phyloP scores from a whole-genome alignment of 1,140 invertebrate species.

The Zaprionus taronus region DNA sequence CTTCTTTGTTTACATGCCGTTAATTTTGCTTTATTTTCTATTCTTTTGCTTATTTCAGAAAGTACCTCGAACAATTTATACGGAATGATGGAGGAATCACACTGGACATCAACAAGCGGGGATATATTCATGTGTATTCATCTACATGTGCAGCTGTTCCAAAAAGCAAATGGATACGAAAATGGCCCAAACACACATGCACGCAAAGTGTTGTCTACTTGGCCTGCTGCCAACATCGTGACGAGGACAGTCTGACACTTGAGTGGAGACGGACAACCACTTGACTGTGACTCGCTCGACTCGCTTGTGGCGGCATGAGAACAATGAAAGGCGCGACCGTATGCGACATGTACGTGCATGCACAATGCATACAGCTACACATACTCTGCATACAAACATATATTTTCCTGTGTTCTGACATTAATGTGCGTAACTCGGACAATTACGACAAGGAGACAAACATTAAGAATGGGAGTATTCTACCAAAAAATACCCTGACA shows the following conservation, averaged over 20 bases:
- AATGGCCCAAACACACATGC: conserved; percentile 20
- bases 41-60: no score
- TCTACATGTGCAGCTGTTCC: conserved; percentile 28
- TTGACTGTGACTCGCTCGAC: conserved; percentile 68
- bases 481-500: not conserved
- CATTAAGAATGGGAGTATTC: not conserved
- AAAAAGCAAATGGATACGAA: conserved; percentile 27
- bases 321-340: conserved; percentile 37
- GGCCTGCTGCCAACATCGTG: conserved; percentile 25
- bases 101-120: conserved; percentile 4
- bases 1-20: no score
- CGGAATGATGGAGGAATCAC: conserved; percentile 7
- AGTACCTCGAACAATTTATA: not conserved
- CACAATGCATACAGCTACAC: not conserved
- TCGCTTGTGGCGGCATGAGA: conserved; percentile 24
- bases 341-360: conserved; percentile 27
- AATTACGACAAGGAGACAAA: conserved; percentile 64
- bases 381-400: conserved; percentile 11
- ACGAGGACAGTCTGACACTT: conserved; percentile 70
- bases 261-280: conserved; percentile 77
- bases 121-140: conserved; percentile 7
- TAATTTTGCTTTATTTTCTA: not conserved
- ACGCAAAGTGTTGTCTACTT: conserved; percentile 18
- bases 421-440: conserved; percentile 75
- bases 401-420: conserved; percentile 42